Evolutionary conservation across 2,113 vertebrate genomes (phyloP).

Genomic region (Sarotherodon lohbergeri): DNA sequence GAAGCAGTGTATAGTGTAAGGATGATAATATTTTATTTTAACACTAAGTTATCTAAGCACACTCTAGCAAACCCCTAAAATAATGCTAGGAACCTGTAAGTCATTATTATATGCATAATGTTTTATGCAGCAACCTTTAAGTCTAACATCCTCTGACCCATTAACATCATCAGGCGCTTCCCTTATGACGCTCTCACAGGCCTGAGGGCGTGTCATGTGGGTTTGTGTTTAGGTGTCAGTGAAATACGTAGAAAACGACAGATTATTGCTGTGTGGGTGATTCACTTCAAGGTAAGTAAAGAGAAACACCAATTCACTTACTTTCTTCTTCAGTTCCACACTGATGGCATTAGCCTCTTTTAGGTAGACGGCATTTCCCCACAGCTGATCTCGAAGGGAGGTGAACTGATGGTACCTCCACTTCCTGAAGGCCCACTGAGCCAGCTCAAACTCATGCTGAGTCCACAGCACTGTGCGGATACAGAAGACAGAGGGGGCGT

Average conservation of each 20-base stretch:
- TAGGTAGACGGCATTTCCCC: slow-evolving; percentile 95
- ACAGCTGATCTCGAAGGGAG: slow-evolving; percentile 91
- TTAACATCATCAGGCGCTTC: background rate
- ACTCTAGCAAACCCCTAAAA: background rate
- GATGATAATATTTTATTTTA: background rate
- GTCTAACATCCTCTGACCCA: background rate
- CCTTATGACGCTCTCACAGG: background rate
- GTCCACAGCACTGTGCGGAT: slow-evolving; percentile 85
- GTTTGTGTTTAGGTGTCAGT: background rate
- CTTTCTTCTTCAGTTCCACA: slow-evolving; percentile 97
- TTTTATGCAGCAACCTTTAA: background rate
- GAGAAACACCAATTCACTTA: slow-evolving; percentile 41
- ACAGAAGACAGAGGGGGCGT: background rate
- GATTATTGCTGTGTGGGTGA: background rate
- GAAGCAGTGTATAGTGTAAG: rapidly evolving
- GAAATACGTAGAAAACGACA: background rate
- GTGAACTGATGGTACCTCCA: slow-evolving; percentile 98
- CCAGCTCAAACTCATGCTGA: slow-evolving; percentile 88
- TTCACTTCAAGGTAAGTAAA: background rate
- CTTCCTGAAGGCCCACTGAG: slow-evolving; percentile 96
- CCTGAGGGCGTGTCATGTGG: background rate
- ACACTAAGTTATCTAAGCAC: background rate
- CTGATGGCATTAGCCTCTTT: slow-evolving; percentile 98
- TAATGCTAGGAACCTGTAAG: rapidly evolving
- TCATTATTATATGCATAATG: background rate